Conservation (phyloP, 2,888 invertebrate species). For the Hemicrepidius hirtus region DNA sequence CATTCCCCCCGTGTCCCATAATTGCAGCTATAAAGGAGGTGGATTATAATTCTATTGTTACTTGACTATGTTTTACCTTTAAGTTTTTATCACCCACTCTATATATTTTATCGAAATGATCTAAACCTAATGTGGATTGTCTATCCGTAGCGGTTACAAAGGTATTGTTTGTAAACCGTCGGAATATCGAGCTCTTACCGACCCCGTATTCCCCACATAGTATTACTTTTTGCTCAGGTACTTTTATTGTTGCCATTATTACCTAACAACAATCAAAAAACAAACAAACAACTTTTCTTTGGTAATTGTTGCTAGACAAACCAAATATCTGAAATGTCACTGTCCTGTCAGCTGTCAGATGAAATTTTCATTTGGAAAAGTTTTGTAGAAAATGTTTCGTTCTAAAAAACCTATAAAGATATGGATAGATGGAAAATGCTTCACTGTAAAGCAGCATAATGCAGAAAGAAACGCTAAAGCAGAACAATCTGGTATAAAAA, state of each 20-base stretch:
- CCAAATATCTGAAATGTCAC: not conserved
- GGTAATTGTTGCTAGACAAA: not conserved
- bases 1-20: conserved; percentile 99
- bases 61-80: too few species aligned
- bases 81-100: conserved; percentile 84
- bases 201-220: conserved; percentile 97
- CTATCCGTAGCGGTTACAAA: conserved; percentile 89
- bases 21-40: conserved; percentile 89
- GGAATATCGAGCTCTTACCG: conserved; percentile 94
- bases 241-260: conserved; percentile 86
- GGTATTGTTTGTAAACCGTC: conserved; percentile 92
- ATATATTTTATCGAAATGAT: conserved; percentile 91
- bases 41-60: too few species aligned
- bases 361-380: not conserved
- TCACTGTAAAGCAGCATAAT: conserved; percentile 58
- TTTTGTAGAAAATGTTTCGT: conserved; percentile 34
- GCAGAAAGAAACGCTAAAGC: conserved; percentile 31
- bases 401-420: conserved; percentile 62
- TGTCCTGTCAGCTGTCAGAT: conserved; percentile 2
- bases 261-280: not conserved
- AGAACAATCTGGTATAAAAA: conserved; percentile 24
- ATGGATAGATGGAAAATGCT: conserved; percentile 69
- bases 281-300: not conserved
- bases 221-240: conserved; percentile 93
- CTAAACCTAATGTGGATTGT: conserved; percentile 92